phyloP scores from a whole-genome alignment of 1,140 invertebrate genomes.

The Trinorchestia longiramus region DNA sequence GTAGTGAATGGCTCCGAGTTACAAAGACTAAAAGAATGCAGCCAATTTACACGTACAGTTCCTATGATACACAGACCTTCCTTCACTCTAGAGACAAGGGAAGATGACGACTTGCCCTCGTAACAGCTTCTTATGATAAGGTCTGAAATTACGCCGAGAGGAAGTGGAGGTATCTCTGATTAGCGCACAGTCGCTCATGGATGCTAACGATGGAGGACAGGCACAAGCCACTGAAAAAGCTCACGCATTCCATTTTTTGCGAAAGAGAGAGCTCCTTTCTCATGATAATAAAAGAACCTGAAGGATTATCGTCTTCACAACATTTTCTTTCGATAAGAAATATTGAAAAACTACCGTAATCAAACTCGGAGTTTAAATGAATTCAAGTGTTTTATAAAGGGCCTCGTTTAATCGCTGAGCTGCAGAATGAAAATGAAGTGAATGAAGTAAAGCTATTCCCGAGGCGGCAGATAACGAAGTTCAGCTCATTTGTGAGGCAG shows the following conservation, averaged over 20 bases:
- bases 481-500: not conserved
- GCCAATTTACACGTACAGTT: not conserved
- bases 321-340: not conserved
- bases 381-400: not conserved
- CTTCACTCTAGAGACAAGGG: not conserved
- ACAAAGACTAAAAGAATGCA: not conserved
- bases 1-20: not conserved
- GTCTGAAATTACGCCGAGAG: not conserved
- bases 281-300: not conserved
- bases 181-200: not conserved
- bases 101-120: not conserved
- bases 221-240: not conserved
- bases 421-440: not conserved
- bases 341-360: not conserved
- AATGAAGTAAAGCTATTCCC: not conserved
- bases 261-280: not conserved
- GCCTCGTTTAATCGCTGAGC: not conserved
- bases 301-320: not conserved
- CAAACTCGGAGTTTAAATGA: not conserved
- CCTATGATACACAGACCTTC: not conserved
- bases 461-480: conserved; percentile 27
- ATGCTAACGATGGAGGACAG: not conserved
- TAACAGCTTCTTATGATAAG: not conserved
- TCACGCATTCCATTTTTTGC: not conserved
- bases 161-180: not conserved